Conservation (phyloP, 1,140 invertebrate species). For the Pararge aegeria region DNA sequence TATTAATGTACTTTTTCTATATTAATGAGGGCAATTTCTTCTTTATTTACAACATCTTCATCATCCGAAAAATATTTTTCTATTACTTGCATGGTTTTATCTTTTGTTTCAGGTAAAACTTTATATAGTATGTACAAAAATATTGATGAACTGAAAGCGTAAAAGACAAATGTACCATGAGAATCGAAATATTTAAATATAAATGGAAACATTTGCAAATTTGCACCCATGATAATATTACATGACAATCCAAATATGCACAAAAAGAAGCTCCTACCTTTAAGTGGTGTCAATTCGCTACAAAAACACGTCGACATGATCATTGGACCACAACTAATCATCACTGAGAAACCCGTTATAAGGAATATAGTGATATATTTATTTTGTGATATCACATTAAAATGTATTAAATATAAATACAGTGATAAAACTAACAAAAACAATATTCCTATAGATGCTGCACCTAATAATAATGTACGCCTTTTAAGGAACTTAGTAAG, state of each 20-base stretch:
- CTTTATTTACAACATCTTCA: neutral
- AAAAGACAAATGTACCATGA: constrained; percentile 39
- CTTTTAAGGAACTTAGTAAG: constrained; percentile 31
- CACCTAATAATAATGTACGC: constrained; percentile 25
- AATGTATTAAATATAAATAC: constrained; percentile 38
- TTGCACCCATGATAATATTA: constrained; percentile 14
- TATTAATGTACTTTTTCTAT: too few relatives aligned
- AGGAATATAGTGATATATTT: constrained; percentile 28
- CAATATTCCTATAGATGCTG: constrained; percentile 19
- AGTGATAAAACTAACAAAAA: constrained; percentile 38
- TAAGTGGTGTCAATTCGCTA: constrained; percentile 34
- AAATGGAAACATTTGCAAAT: constrained; percentile 36
- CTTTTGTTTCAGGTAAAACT: constrained; percentile 42
- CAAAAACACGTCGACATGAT: constrained; percentile 29
- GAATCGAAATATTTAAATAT: constrained; percentile 30
- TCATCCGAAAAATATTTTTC: neutral
- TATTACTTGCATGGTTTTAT: constrained; percentile 28
- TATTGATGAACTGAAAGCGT: constrained; percentile 23
- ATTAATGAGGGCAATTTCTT: too few relatives aligned
- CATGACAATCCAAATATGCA: constrained; percentile 18
- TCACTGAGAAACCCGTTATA: constrained; percentile 32
- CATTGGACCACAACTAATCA: constrained; percentile 38
- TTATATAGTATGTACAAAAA: constrained; percentile 28
- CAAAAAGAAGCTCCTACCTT: constrained; percentile 30
- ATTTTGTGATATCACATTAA: constrained; percentile 28